Evolutionary conservation across 2,888 invertebrate genomes (phyloP), one percentile per base, ranked within the genome.

Genomic region (Epinotia ramella): DNA sequence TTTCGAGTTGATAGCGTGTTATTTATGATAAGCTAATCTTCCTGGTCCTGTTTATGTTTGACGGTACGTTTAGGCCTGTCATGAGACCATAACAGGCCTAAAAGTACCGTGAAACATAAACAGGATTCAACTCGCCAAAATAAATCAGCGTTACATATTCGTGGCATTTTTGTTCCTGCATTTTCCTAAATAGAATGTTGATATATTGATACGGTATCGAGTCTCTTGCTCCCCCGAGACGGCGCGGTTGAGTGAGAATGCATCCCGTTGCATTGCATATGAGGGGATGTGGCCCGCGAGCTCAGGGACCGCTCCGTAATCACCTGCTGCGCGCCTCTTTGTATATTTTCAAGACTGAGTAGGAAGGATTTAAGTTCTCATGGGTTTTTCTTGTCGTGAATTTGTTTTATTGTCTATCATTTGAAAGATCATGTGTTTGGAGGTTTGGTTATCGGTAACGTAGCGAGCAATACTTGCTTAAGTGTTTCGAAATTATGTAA

Each of bases 221-320:
- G 79, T 82, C 82, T 79, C 81, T 82, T 81, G 82, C 81, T 84
- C 88, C 84, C 85, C 12, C 13, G 82, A 86, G 88, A 83, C 67
- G 77, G 73, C 82, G 86, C 82, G 88, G 89, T 85, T 84, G 83
- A 84, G 87, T 84, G 83, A 84, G 87, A 87, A 89, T 92, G 91
- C 91, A 90, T 88, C 86, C 82, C 79, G 83, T 74, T 77, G 79
- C 80, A 78, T 80, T 91, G 89, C 88, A 92, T 91, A 87, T 81
- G 88, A 80, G 87, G 88, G 88, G 87, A 89, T 90, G 89, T 86
- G 81, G 84, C 86, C 87, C 79, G 79, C 68, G 80, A 78, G 79
- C 91, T 83, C 88, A 63, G 56, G 89, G 92, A 88, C 82, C 81
- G 79, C 78, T 77, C 83, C 79, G 86, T 91, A 90, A 91, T 92